Evolutionary conservation across 2,888 invertebrate species (phyloP).

Genomic region (Scaptomyza parva): DNA sequence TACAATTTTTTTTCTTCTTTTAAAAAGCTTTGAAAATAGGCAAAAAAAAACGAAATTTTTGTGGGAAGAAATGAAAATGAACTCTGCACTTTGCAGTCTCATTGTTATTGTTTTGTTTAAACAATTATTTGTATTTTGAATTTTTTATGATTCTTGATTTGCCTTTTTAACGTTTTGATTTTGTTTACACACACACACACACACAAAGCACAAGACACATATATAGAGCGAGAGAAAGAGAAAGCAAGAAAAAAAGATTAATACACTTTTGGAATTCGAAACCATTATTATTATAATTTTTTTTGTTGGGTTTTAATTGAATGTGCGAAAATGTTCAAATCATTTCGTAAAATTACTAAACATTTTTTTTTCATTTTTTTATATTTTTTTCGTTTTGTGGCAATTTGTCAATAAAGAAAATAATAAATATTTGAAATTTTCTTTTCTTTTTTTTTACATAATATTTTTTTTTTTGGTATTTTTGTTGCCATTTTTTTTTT

Average conservation of each 20-base stretch:
- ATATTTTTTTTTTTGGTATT: background rate
- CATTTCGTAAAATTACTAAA: constrained; percentile 2
- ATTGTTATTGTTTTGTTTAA: constrained; percentile 32
- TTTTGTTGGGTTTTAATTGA: background rate
- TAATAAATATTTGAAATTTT: background rate
- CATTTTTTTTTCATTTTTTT: background rate
- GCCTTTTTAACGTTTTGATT: constrained; percentile 25
- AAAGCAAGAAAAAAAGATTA: constrained; percentile 5
- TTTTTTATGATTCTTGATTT: constrained; percentile 35
- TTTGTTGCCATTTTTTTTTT: background rate
- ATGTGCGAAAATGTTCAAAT: constrained; percentile 13
- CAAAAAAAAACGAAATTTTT: constrained; percentile 8
- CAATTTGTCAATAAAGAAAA: background rate
- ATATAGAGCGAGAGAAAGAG: constrained; percentile 2
- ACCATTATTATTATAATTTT: background rate
- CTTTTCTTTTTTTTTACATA: background rate
- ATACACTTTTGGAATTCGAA: constrained; percentile 6
- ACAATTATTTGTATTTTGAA: constrained; percentile 34
- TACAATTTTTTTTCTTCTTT: background rate
- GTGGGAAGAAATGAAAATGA: constrained; percentile 14
- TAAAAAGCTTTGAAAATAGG: constrained; percentile 27
- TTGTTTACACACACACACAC: constrained; percentile 33
- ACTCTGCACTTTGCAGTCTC: constrained; percentile 40
- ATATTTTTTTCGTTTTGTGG: constrained; percentile 1
- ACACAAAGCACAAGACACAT: constrained; percentile 1